These are phyloP conservation scores for Clarias magur DNA, from an alignment of 2,113 vertebrate species.

Conservation along the genomic window DNA sequence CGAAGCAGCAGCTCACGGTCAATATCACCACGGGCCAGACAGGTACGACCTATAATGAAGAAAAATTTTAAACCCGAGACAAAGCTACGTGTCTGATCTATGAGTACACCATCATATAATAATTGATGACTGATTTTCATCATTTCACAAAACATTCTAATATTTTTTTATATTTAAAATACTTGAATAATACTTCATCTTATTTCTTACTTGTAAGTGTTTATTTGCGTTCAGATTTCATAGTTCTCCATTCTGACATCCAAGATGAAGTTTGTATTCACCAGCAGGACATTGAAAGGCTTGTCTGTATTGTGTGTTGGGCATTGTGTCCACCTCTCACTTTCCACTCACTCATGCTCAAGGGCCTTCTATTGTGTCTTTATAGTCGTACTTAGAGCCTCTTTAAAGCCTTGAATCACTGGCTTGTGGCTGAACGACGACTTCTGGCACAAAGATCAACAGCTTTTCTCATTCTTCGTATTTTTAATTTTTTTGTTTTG, in stretches of 20 bases:
- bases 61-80: background rate
- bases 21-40: slow-evolving; percentile 81
- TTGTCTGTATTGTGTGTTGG: background rate
- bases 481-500: slow-evolving; percentile 3
- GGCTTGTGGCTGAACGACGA: slow-evolving; percentile 6
- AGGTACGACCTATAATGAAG: slow-evolving; percentile 59
- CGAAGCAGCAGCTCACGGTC: slow-evolving; percentile 69
- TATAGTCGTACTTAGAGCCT: background rate
- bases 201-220: background rate
- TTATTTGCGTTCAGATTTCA: background rate
- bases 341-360: slow-evolving; percentile 2
- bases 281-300: slow-evolving; percentile 7
- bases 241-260: slow-evolving; percentile 21
- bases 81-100: background rate
- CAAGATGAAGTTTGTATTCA: slow-evolving; percentile 41
- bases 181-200: background rate
- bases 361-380: slow-evolving; percentile 3
- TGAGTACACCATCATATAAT: background rate
- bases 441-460: background rate
- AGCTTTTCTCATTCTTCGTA: background rate
- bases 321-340: background rate
- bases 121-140: no score
- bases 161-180: background rate
- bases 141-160: background rate
- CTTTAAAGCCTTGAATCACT: background rate